Evolutionary conservation across 2,888 invertebrate species (phyloP).

Genomic region (Ennomos fuscantarius): DNA sequence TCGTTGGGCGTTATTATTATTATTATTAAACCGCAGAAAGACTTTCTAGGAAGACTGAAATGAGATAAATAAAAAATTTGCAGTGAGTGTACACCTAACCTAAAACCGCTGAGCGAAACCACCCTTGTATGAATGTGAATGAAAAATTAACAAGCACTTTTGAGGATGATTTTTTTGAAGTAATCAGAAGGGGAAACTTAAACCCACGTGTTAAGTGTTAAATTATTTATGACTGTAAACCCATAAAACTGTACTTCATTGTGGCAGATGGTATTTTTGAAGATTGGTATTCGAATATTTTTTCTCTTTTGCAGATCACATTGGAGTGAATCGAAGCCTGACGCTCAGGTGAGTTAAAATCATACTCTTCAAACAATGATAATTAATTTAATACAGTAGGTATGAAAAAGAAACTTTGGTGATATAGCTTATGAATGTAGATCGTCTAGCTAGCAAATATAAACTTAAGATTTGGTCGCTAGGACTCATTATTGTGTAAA

Average conservation of each 20-base stretch:
- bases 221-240: constrained; percentile 21
- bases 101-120: constrained; percentile 34
- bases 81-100: constrained; percentile 1
- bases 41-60: too few species aligned
- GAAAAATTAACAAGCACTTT: constrained; percentile 61
- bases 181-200: constrained; percentile 27
- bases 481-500: too few species aligned
- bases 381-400: too few species aligned
- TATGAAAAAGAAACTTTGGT: too few species aligned
- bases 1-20: too few species aligned
- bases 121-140: constrained; percentile 43
- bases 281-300: constrained; percentile 9
- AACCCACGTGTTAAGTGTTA: constrained; percentile 21
- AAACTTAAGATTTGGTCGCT: too few species aligned
- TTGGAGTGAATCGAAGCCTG: constrained; percentile 2
- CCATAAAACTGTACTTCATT: constrained; percentile 20
- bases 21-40: too few species aligned
- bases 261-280: constrained; percentile 10
- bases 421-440: too few species aligned
- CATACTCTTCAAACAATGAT: too few species aligned
- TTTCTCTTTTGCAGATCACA: constrained; percentile 20
- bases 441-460: too few species aligned
- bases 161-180: constrained; percentile 48
- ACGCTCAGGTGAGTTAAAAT: background rate
- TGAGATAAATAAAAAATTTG: background rate